phyloP scores from a whole-genome alignment of 1,140 invertebrate genomes.

The Leptestheria dahalacensis region DNA sequence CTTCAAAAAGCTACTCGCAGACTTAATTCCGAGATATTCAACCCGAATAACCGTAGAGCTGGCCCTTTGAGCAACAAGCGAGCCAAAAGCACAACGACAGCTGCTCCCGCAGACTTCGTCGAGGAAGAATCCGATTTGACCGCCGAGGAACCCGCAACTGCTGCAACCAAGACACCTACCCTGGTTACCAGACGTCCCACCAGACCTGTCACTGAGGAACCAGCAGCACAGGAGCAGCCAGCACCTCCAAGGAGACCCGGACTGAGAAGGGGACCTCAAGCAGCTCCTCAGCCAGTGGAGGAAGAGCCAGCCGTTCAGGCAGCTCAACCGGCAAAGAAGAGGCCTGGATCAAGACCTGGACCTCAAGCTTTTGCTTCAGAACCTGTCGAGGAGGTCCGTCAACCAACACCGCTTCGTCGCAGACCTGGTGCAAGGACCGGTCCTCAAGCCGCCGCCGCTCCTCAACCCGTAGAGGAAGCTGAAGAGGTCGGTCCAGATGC shows the following conservation, averaged over 20 bases:
- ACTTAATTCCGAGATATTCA: constrained; percentile 15
- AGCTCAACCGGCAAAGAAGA: background rate
- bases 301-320: constrained; percentile 11
- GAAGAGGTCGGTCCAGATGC: background rate
- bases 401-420: background rate
- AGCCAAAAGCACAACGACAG: constrained; percentile 8
- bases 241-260: background rate
- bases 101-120: constrained; percentile 12
- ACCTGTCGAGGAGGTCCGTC: background rate
- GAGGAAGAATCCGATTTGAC: constrained; percentile 19
- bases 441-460: background rate
- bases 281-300: constrained; percentile 1
- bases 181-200: background rate
- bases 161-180: constrained; percentile 4
- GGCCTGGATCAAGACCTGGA: background rate
- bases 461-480: background rate
- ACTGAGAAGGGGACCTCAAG: background rate
- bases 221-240: background rate
- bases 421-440: background rate
- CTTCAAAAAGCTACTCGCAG: constrained; percentile 16
- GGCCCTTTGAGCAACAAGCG: background rate
- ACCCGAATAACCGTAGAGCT: constrained; percentile 19
- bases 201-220: background rate
- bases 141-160: constrained; percentile 8
- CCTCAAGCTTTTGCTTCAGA: background rate